Evolutionary conservation across 2,888 invertebrate species (phyloP).

Genomic region (Scaptomyza reducta): DNA sequence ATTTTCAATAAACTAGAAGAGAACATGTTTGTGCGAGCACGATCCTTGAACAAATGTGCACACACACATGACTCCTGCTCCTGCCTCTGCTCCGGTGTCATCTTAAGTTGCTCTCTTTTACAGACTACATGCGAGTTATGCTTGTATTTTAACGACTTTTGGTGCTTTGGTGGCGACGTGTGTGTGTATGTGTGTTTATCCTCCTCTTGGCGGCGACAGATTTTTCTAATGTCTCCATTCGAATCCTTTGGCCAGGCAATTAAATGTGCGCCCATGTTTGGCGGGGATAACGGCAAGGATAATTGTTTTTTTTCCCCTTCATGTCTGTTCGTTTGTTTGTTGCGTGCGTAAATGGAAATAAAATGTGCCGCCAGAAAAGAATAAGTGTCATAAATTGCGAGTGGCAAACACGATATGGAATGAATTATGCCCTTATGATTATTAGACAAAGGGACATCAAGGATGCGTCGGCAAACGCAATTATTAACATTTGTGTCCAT

Average conservation of each 20-base stretch:
- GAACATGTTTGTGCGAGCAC: conserved; percentile 43
- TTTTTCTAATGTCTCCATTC: conserved; percentile 83
- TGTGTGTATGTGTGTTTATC: conserved; percentile 25
- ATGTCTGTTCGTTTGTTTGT: conserved; percentile 3
- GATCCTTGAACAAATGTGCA: conserved; percentile 42
- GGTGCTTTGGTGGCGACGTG: conserved; percentile 49
- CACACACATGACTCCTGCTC: conserved; percentile 18
- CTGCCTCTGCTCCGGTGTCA: not conserved
- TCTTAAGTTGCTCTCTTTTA: conserved; percentile 1
- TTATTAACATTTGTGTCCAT: conserved; percentile 78
- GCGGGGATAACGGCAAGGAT: conserved; percentile 35
- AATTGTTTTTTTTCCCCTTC: conserved; percentile 64
- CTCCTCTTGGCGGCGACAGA: conserved; percentile 73
- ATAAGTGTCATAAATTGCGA: conserved; percentile 67
- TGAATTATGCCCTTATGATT: conserved; percentile 78
- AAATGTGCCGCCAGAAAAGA: conserved; percentile 17
- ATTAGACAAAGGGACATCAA: conserved; percentile 70
- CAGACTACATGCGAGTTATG: conserved; percentile 38
- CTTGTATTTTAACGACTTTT: conserved; percentile 63
- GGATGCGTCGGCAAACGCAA: conserved; percentile 58
- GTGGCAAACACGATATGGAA: conserved; percentile 64
- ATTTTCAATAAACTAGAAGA: conserved; percentile 52
- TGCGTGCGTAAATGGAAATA: conserved; percentile 53
- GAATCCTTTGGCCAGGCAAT: conserved; percentile 77
- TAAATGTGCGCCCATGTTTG: conserved; percentile 55